Percentiles rank a stretch among this genome's conserved stretches.
These are phyloP conservation scores for Drosophila serrata DNA, from an alignment of 1,140 invertebrate species.

Conservation along the genomic window DNA sequence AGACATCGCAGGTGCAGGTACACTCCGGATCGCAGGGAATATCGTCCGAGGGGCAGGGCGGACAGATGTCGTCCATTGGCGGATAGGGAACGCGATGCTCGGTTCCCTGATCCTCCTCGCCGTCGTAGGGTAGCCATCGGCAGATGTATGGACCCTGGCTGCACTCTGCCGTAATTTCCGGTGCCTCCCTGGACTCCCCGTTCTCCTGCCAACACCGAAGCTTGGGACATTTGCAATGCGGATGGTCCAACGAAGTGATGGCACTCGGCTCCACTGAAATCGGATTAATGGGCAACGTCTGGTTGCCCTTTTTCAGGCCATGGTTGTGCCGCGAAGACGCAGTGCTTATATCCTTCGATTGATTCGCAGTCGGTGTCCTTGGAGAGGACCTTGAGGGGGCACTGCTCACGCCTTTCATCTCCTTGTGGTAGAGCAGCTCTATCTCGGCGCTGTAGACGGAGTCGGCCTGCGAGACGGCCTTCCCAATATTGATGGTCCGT, in stretches of 20 bases:
- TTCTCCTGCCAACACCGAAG: slow-evolving; percentile 36
- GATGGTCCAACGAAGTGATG: background rate
- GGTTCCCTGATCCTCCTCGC: slow-evolving; percentile 44
- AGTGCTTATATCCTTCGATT: background rate
- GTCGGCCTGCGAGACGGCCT: background rate
- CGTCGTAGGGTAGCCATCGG: slow-evolving; percentile 60
- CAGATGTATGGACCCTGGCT: slow-evolving; percentile 76
- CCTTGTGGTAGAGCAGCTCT: slow-evolving; percentile 45
- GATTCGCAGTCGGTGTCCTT: no score
- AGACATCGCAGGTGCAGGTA: slow-evolving; percentile 62
- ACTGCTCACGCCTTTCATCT: slow-evolving; percentile 3
- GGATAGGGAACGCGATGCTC: slow-evolving; percentile 48
- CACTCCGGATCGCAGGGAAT: slow-evolving; percentile 59
- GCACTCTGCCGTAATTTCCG: slow-evolving; percentile 62
- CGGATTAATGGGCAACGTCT: background rate
- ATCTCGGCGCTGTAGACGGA: slow-evolving; percentile 20
- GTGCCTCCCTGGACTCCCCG: slow-evolving; percentile 11
- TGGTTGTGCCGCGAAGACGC: slow-evolving; percentile 22
- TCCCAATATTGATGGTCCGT: no score
- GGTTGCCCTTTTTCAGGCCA: slow-evolving; percentile 2
- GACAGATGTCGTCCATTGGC: slow-evolving; percentile 48
- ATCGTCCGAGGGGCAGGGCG: slow-evolving; percentile 18
- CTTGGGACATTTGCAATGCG: slow-evolving; percentile 47
- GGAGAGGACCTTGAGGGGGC: background rate
- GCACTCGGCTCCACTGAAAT: background rate